These are phyloP conservation scores for Chalcosyrphus nemorum DNA, from an alignment of 2,888 invertebrate genomes.

Conservation along the genomic window DNA sequence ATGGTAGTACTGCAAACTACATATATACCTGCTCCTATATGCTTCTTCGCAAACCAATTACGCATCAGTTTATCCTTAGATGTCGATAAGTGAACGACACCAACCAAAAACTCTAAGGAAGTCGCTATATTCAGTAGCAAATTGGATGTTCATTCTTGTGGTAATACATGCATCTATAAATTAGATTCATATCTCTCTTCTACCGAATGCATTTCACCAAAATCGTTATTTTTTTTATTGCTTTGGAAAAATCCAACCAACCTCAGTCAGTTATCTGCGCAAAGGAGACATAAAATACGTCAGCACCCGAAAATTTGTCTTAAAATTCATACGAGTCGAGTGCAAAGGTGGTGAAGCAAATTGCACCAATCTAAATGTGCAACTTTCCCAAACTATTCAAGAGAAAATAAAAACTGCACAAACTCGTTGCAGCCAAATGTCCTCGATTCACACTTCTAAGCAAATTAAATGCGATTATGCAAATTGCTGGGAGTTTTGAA, in stretches of 20 bases:
- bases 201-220: background rate
- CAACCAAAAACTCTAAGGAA: no score
- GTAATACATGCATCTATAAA: background rate
- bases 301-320: background rate
- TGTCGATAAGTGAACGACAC: no score
- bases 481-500: constrained; percentile 27
- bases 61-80: no score
- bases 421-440: constrained; percentile 7
- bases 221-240: background rate
- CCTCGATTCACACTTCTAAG: constrained; percentile 34
- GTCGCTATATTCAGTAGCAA: no score
- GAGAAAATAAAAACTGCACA: constrained; percentile 13
- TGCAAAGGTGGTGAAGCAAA: constrained; percentile 29
- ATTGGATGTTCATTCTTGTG: no score
- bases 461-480: constrained; percentile 53
- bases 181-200: background rate
- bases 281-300: background rate
- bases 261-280: background rate
- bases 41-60: no score
- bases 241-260: background rate
- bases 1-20: no score
- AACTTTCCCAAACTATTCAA: constrained; percentile 26
- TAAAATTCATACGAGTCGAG: constrained; percentile 1
- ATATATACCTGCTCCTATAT: no score
- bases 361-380: constrained; percentile 10